Conservation (phyloP, 2,888 invertebrate species). For the Sisyra terminalis region DNA sequence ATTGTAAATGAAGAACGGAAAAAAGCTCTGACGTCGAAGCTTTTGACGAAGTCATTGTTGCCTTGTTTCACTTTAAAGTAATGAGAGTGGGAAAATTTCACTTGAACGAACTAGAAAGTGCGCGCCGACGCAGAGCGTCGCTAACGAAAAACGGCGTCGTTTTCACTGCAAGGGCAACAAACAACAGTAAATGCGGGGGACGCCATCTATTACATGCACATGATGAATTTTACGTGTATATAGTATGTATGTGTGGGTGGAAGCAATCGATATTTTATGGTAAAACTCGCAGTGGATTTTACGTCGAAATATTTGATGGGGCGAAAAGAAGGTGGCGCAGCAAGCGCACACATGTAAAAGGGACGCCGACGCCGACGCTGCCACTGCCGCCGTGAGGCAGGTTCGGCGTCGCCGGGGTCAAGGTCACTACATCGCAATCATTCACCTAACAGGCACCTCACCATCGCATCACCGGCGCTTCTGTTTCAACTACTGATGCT, state of each 20-base stretch:
- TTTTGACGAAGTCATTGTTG: not conserved
- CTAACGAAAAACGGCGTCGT: slow-evolving; percentile 4
- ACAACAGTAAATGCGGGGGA: not conserved
- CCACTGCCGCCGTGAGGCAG: slow-evolving; percentile 8
- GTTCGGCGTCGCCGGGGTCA: slow-evolving; percentile 8
- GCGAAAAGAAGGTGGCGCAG: too few species aligned
- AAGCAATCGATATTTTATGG: too few species aligned
- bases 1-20: not conserved
- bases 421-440: slow-evolving; percentile 8
- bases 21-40: not conserved
- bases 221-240: too few species aligned
- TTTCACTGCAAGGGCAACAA: slow-evolving; percentile 7
- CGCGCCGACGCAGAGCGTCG: not conserved
- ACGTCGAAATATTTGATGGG: too few species aligned
- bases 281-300: too few species aligned
- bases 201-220: not conserved
- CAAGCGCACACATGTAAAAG: not conserved
- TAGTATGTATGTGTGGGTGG: too few species aligned
- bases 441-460: not conserved
- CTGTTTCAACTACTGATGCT: not conserved
- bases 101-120: not conserved
- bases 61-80: slow-evolving; percentile 6
- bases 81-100: slow-evolving; percentile 6
- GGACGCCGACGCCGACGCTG: slow-evolving; percentile 5
- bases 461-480: not conserved